Base-by-base conservation (phyloP, 2,888 invertebrate genomes). In the Phaonia tiefii region DNA sequence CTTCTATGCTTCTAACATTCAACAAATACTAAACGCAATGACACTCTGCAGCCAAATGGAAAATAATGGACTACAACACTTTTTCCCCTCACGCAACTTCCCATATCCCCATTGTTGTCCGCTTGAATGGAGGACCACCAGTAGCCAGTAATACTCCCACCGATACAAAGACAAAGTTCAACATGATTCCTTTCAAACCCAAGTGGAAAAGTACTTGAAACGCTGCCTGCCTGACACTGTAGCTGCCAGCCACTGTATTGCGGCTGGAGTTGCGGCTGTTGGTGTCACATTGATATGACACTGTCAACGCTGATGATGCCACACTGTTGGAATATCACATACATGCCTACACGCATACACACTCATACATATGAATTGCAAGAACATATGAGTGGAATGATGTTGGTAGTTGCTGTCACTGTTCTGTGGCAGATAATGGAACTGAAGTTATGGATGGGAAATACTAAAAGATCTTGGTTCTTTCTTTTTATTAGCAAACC, bases 231-330 rank as follows among this genome's bases (percentile, higher is more conserved):
- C 15, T 20, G 49, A 5, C 2, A 11, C 54, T 72, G 42, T 17
- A 70, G 37, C 37, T 69, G 54, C n/a, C 37, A 51, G 54, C n/a
- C 37, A 51, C 2, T 42, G 49, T 37, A 51, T 1, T 42, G 49
- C 39, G 25, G 65, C 26, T 58, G 46, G 13, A 10, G 20, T 17
- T 58, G 4, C 20, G 42, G 17, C 37, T 56, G 44, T 51, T 58
- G 51, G 17, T 75, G 37, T 58, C 58, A n/a, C 63, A 73, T 65
- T 65, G 63, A 76, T 58, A 69, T 69, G 75, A 73, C 69, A 73
- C 8, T 73, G 72, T 67, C 67, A 63, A 31, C 39, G 58, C 10
- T 58, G 56, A 42, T 60, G 56, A 58, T 31, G 66, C 44, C 26
- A 71, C 58, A 58, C n/a, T 25, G 58, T n/a, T 15, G 26, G 31